Conservation (phyloP, 2,113 vertebrate genomes). For the Ariopsis seemanni region DNA sequence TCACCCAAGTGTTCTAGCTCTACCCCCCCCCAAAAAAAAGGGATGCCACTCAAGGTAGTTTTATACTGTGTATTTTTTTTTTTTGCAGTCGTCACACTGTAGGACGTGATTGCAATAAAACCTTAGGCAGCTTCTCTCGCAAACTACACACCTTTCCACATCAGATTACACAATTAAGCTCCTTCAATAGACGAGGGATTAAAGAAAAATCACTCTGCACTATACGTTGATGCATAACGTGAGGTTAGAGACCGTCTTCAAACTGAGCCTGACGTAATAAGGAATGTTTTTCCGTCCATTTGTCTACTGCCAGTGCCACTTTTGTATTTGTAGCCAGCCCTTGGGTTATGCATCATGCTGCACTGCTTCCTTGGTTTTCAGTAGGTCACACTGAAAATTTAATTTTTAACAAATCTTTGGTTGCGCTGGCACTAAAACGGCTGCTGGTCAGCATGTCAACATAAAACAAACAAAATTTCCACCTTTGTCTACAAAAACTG, state of each 20-base stretch:
- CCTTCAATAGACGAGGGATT: background rate
- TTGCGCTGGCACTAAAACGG: no score
- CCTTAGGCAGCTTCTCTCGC: background rate
- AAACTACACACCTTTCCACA: background rate
- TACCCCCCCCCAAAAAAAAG: no score
- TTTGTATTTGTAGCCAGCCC: background rate
- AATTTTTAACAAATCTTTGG: background rate
- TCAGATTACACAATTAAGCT: background rate
- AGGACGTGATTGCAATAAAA: background rate
- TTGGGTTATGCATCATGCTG: background rate
- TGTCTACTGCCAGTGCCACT: background rate
- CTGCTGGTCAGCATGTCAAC: background rate
- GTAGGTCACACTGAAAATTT: background rate
- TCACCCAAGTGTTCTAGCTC: no score
- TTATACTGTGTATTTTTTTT: no score
- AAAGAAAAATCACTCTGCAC: background rate
- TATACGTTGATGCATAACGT: background rate
- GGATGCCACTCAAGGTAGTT: background rate
- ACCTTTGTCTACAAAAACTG: background rate
- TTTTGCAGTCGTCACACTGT: background rate
- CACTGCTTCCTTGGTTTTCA: background rate
- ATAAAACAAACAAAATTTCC: background rate
- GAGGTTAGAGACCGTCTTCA: background rate
- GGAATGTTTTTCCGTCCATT: no score
- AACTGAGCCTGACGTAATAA: background rate